Conservation (phyloP, 2,797 vertebrate species). For the Scolopax rusticola region DNA sequence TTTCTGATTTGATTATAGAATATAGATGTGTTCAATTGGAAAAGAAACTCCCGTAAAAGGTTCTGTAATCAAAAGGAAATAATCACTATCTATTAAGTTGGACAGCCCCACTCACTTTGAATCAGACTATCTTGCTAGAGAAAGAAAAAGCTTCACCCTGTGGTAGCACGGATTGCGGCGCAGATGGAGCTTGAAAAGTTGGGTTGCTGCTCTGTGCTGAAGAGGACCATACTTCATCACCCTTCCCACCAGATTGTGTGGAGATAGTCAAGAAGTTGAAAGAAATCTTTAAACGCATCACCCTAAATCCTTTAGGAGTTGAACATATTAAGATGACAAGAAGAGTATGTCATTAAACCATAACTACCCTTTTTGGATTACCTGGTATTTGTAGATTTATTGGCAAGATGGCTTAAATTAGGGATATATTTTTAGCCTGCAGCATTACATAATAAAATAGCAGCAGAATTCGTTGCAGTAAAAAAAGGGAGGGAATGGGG, state of each 20-base stretch:
- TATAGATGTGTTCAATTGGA: neutral
- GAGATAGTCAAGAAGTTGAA: conserved; percentile 9
- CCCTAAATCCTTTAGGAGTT: conserved; percentile 46
- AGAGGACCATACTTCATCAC: neutral
- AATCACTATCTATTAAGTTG: conserved; percentile 37
- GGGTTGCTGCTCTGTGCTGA: neutral
- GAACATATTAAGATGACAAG: conserved; percentile 63
- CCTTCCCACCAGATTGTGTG: neutral
- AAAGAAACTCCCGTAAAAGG: conserved; percentile 19
- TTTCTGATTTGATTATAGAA: conserved; percentile 16
- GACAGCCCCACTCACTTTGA: conserved; percentile 33
- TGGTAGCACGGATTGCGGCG: accelerated
- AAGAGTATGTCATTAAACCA: conserved; percentile 44
- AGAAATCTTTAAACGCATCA: conserved; percentile 4
- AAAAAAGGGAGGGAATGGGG: neutral
- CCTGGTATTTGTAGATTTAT: conserved; percentile 59
- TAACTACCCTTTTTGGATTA: conserved; percentile 63
- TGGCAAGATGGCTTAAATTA: conserved; percentile 68
- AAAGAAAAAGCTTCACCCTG: neutral
- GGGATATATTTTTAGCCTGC: conserved; percentile 54
- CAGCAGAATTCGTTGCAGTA: conserved; percentile 56
- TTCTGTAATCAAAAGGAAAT: conserved; percentile 57
- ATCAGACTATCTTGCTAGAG: conserved; percentile 29
- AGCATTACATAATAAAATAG: conserved; percentile 64
- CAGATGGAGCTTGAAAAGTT: neutral